Conservation (phyloP, 2,888 invertebrate genomes). For the Macrophya alboannulata region DNA sequence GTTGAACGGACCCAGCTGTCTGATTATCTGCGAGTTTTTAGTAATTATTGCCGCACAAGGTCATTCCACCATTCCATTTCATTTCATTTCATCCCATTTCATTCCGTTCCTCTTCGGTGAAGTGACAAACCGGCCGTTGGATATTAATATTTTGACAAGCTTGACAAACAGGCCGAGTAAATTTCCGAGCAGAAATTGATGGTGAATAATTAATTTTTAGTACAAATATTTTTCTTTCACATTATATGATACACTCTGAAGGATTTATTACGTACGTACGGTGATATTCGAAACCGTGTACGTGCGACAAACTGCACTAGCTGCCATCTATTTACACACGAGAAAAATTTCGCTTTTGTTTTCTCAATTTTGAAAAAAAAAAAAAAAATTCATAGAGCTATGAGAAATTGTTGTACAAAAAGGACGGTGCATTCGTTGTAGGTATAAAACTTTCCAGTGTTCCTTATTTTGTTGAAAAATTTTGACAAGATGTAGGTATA, state of each 20-base stretch:
- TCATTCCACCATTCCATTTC: not conserved
- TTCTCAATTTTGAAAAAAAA: not conserved
- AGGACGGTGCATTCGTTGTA: not conserved
- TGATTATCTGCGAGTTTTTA: not conserved
- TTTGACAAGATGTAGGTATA: too few species aligned
- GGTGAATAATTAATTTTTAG: not conserved
- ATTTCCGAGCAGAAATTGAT: not conserved
- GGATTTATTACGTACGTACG: not conserved
- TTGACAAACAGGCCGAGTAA: not conserved
- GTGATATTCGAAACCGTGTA: not conserved
- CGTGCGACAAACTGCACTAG: too few species aligned
- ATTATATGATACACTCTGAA: not conserved
- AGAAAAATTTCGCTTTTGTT: too few species aligned
- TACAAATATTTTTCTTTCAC: slow-evolving; percentile 4
- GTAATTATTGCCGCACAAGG: slow-evolving; percentile 1
- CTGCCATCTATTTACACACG: too few species aligned
- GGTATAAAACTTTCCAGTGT: not conserved
- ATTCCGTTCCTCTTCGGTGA: not conserved
- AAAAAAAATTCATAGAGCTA: not conserved
- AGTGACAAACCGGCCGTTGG: not conserved
- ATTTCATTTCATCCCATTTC: not conserved
- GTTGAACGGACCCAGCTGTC: too few species aligned
- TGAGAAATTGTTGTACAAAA: too few species aligned
- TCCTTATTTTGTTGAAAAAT: not conserved
- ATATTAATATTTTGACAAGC: not conserved